phyloP scores from a whole-genome alignment of 2,113 vertebrate genomes.

The Oryzias melastigma region DNA sequence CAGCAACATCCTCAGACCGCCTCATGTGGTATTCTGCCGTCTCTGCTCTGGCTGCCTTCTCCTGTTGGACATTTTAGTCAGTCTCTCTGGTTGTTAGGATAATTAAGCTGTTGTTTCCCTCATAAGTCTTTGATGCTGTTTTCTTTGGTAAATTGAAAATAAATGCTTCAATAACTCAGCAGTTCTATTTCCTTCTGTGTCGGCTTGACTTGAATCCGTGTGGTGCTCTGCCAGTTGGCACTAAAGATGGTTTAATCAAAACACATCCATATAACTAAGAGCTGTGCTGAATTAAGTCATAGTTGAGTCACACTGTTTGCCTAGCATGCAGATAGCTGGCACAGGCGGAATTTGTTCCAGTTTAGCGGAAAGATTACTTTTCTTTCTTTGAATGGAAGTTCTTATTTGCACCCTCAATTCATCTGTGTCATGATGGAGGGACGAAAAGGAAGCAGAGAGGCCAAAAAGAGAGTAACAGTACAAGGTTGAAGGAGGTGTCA shows the following conservation, averaged over 20 bases:
- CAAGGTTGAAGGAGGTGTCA: no score
- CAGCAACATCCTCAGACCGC: neutral
- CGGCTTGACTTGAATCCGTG: slow-evolving; percentile 16
- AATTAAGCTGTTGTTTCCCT: slow-evolving; percentile 8
- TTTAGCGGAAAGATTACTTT: slow-evolving; percentile 11
- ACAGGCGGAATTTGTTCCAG: slow-evolving; percentile 18
- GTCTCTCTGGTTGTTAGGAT: slow-evolving; percentile 1
- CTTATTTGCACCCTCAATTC: slow-evolving; percentile 3
- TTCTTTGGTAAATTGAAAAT: neutral
- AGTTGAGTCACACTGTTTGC: slow-evolving; percentile 1
- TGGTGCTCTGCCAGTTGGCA: slow-evolving; percentile 13
- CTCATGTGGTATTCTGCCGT: neutral
- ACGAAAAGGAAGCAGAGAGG: neutral
- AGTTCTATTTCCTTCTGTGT: neutral
- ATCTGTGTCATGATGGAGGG: neutral
- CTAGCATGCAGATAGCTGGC: neutral
- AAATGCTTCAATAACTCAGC: neutral
- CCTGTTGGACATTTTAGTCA: slow-evolving; percentile 1
- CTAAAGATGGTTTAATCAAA: slow-evolving; percentile 27
- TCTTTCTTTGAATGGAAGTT: neutral
- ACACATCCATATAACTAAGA: slow-evolving; percentile 6
- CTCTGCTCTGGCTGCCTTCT: neutral
- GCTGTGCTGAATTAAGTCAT: slow-evolving; percentile 19
- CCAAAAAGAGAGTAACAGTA: neutral
- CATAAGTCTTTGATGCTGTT: neutral